Percentiles rank a stretch among this genome's conserved stretches.
These are phyloP conservation scores for Harpagifer antarcticus DNA, from an alignment of 2,797 vertebrate genomes.

Conservation along the genomic window DNA sequence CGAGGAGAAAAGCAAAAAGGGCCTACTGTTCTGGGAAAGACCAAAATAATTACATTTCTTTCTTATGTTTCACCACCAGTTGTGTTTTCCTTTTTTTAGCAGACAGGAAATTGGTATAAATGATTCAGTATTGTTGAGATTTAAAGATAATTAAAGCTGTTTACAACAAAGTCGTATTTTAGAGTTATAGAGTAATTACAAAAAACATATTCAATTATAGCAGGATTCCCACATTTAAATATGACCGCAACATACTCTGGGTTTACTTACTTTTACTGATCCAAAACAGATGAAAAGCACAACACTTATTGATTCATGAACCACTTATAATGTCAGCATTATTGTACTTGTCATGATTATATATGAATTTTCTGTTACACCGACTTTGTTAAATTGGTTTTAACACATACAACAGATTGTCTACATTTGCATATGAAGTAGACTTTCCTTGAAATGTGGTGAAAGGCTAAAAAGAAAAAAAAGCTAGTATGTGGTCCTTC, in stretches of 20 bases:
- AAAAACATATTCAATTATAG: slow-evolving; percentile 16
- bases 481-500: neutral
- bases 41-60: slow-evolving; percentile 22
- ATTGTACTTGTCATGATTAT: neutral
- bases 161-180: slow-evolving; percentile 16
- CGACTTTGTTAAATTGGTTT: neutral
- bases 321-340: neutral
- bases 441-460: neutral
- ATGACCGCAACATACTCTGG: slow-evolving; percentile 2
- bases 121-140: slow-evolving; percentile 8
- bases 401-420: neutral
- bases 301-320: neutral
- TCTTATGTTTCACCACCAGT: slow-evolving; percentile 11
- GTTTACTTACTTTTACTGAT: slow-evolving; percentile 16
- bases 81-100: slow-evolving; percentile 29
- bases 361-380: neutral
- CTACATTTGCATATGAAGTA: neutral
- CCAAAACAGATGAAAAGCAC: neutral
- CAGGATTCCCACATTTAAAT: slow-evolving; percentile 13
- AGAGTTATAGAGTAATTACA: slow-evolving; percentile 24
- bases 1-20: slow-evolving; percentile 26
- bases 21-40: slow-evolving; percentile 59
- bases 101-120: slow-evolving; percentile 22
- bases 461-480: slow-evolving; percentile 2
- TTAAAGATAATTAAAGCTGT: slow-evolving; percentile 32